These are phyloP conservation scores for Daubentonia madagascariensis DNA, from an alignment of 2,113 vertebrate species.

Conservation along the genomic window DNA sequence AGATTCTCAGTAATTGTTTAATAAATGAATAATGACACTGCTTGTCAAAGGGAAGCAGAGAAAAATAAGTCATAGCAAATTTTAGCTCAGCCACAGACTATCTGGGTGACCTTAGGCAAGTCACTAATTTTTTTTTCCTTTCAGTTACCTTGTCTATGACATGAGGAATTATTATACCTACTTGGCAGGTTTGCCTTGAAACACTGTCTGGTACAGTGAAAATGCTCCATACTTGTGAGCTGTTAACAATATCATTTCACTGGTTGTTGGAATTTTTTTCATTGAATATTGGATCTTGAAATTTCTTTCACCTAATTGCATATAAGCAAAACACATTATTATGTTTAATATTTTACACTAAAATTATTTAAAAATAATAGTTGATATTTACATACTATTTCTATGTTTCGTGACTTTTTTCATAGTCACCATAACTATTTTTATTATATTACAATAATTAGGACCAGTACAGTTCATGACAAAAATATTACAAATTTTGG, in stretches of 20 bases:
- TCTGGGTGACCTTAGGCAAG: neutral
- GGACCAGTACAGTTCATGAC: conserved; percentile 95
- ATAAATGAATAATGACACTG: neutral
- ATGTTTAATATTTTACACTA: too few species aligned
- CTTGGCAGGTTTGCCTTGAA: neutral
- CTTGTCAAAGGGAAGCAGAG: neutral
- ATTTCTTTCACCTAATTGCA: too few species aligned
- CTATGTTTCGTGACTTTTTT: too few species aligned
- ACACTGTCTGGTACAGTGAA: neutral
- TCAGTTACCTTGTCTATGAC: neutral
- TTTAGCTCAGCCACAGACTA: neutral
- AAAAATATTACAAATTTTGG: conserved; percentile 92
- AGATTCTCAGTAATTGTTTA: neutral
- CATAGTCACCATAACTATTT: conserved; percentile 85
- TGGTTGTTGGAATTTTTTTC: too few species aligned
- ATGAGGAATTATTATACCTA: neutral
- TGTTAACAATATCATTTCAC: too few species aligned
- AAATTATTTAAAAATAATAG: too few species aligned
- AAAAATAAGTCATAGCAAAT: neutral
- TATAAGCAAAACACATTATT: too few species aligned
- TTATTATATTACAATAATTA: conserved; percentile 99
- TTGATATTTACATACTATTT: too few species aligned
- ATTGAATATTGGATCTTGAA: too few species aligned
- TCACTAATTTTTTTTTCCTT: neutral
- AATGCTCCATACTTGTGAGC: neutral